Conservation (phyloP, 1,140 invertebrate genomes). For the Diorhabda elongata region DNA sequence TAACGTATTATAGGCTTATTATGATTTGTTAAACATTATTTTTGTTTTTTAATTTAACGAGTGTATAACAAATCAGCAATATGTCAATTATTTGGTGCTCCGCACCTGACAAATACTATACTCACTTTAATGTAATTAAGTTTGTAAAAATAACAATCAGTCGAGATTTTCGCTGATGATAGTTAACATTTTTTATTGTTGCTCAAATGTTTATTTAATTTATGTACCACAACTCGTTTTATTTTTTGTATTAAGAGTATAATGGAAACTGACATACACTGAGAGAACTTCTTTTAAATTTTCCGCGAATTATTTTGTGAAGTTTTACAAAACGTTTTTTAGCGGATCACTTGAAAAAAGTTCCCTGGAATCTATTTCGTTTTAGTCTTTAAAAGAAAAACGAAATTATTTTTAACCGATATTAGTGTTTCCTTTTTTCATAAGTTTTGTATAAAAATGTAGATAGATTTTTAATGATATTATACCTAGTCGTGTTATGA, state of each 20-base stretch:
- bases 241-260: slow-evolving; percentile 9
- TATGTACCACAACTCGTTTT: slow-evolving; percentile 6
- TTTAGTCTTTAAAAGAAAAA: slow-evolving; percentile 5
- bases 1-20: slow-evolving; percentile 12
- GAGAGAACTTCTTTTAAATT: slow-evolving; percentile 5
- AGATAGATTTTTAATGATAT: slow-evolving; percentile 46
- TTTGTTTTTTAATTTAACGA: slow-evolving; percentile 14
- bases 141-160: not conserved
- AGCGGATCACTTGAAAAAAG: slow-evolving; percentile 1
- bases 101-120: slow-evolving; percentile 13
- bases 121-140: not conserved
- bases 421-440: slow-evolving; percentile 33
- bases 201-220: slow-evolving; percentile 20
- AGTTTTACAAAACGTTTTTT: slow-evolving; percentile 15
- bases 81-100: slow-evolving; percentile 40
- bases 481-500: slow-evolving; percentile 44
- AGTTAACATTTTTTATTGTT: slow-evolving; percentile 18
- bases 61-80: slow-evolving; percentile 34
- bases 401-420: slow-evolving; percentile 31
- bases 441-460: slow-evolving; percentile 44
- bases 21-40: slow-evolving; percentile 24
- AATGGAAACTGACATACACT: slow-evolving; percentile 7
- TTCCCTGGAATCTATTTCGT: slow-evolving; percentile 5
- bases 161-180: not conserved
- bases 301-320: slow-evolving; percentile 14